Percentiles rank a stretch among this genome's conserved stretches.
Evolutionary conservation across 2,113 vertebrate species (phyloP).

Genomic region (Gadus macrocephalus): DNA sequence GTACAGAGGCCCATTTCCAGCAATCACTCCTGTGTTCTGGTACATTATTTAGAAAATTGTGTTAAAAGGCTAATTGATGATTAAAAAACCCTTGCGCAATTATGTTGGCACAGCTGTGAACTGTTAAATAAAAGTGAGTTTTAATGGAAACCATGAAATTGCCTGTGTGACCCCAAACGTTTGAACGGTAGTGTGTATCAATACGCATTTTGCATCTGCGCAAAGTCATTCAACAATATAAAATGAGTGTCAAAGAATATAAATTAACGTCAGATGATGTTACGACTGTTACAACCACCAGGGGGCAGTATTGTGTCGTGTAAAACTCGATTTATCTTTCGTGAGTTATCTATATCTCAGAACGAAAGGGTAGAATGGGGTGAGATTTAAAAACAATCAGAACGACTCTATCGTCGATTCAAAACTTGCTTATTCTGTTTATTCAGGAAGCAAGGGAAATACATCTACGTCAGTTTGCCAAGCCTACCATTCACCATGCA

Average conservation of each 20-base stretch:
- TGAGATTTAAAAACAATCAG: slow-evolving; percentile 37
- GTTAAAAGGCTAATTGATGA: too few species aligned
- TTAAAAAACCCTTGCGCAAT: too few species aligned
- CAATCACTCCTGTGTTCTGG: too few species aligned
- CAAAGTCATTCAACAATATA: too few species aligned
- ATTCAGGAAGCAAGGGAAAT: slow-evolving; percentile 6
- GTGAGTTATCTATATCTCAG: slow-evolving; percentile 52
- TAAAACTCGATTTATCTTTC: slow-evolving; percentile 40
- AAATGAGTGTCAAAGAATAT: not conserved
- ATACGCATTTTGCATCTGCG: too few species aligned
- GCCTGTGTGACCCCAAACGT: too few species aligned
- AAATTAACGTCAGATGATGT: not conserved
- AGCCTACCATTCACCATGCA: slow-evolving; percentile 33
- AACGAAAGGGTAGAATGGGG: slow-evolving; percentile 42
- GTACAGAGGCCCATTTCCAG: too few species aligned
- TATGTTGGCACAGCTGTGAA: too few species aligned
- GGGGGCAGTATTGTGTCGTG: slow-evolving; percentile 51
- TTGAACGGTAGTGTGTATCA: not conserved
- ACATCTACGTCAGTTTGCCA: slow-evolving; percentile 12
- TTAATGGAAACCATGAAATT: too few species aligned
- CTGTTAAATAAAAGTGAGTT: too few species aligned
- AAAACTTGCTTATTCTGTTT: slow-evolving; percentile 33
- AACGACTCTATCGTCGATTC: slow-evolving; percentile 32
- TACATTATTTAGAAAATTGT: too few species aligned
- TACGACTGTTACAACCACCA: slow-evolving; percentile 33